Evolutionary conservation across 2,113 vertebrate genomes (phyloP).

Genomic region (Phrynosoma platyrhinos): DNA sequence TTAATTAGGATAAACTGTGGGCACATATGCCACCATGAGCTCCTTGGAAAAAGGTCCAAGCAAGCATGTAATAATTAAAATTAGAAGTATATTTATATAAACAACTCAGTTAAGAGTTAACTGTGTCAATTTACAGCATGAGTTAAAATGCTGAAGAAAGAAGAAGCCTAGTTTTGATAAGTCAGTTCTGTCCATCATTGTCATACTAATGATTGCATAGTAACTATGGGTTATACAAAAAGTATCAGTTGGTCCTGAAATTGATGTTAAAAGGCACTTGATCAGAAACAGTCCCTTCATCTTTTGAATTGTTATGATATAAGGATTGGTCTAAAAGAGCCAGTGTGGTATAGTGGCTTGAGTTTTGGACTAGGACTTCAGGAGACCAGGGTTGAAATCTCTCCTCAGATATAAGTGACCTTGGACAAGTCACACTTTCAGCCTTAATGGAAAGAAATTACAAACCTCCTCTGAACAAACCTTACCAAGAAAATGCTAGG

Average conservation of each 20-base stretch:
- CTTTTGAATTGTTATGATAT: not conserved
- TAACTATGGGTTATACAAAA: not conserved
- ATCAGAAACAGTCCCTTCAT: not conserved
- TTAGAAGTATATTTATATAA: not conserved
- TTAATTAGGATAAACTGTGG: not conserved
- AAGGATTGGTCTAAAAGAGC: too few relatives aligned
- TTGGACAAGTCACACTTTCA: too few relatives aligned
- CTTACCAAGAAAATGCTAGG: too few relatives aligned
- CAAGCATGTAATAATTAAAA: slow-evolving; percentile 28
- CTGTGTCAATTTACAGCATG: not conserved
- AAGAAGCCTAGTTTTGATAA: not conserved
- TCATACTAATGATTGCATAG: too few relatives aligned
- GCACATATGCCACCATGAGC: not conserved
- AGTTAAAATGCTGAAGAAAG: slow-evolving; percentile 35
- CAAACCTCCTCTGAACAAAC: too few relatives aligned
- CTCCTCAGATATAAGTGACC: too few relatives aligned
- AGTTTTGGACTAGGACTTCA: not conserved
- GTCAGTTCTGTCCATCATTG: slow-evolving; percentile 26
- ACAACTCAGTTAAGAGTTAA: slow-evolving; percentile 34
- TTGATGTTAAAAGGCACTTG: not conserved
- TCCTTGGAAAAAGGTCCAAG: not conserved
- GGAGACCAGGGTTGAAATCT: too few relatives aligned
- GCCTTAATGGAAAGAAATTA: too few relatives aligned
- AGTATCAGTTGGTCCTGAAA: slow-evolving; percentile 1
- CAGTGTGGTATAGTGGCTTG: too few relatives aligned